Base-by-base conservation (phyloP, 2,888 invertebrate genomes). In the Callimorpha dominula region DNA sequence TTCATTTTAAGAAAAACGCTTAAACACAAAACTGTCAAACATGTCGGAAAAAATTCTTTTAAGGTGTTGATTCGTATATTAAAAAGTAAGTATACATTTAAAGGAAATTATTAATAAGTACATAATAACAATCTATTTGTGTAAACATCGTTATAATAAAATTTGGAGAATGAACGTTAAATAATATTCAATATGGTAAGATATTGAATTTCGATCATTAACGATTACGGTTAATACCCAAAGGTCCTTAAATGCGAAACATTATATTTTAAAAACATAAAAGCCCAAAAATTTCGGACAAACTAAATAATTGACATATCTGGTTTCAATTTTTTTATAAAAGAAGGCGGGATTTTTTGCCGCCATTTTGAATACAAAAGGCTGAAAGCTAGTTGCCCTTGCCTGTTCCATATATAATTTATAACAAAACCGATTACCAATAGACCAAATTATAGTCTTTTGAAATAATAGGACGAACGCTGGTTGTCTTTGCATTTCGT, bases 161-260 rank as follows among this genome's bases (percentile, higher is more conserved):
- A 66, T 50, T 20, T 66, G 15, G 52, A 54, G 20, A 20, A 20
- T n/a, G n/a, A 67, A 67, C 57, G 1, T 54, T 52, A 68, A 62
- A 62, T 62, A 46, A 31, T 50, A 62, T 42, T 31, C 43, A 57
- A 54, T 46, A 65, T 31, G 14, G 17, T 42, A 68, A 60, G 50
- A 68, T 73, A 73, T 73, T 73, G 31, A 46, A 66, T 73, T 73
- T 62, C 73, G 40, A 70, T 73, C 70, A 73, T 73, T 73, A 73
- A 62, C 65, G 62, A 73, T 70, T 70, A 65, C 66, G 9, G 42
- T 40, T 40, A 72, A 70, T 63, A 42, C 49, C 60, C 65, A 20
- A 72, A 72, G 63, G 52, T 20, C 65, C 66, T 42, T 60, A 69
- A 67, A 64, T 43, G 7, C 14, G 72, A 60, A 73, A 73, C 50